A percentile compares a stretch with the other conserved stretches of the same genome.
These are phyloP conservation scores for Eospalax fontanierii DNA, from an alignment of 2,797 vertebrate species.

Conservation along the genomic window DNA sequence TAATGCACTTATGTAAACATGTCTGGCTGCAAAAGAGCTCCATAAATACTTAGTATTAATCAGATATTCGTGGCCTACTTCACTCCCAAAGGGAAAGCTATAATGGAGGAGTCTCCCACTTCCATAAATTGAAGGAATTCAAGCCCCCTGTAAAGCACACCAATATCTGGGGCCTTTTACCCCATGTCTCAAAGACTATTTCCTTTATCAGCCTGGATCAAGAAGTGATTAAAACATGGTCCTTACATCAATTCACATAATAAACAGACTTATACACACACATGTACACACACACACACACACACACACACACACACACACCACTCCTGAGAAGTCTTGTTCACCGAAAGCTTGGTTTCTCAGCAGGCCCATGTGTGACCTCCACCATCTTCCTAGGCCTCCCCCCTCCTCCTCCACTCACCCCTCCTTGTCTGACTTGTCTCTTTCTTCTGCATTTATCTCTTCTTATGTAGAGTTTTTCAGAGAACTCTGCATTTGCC, in stretches of 20 bases:
- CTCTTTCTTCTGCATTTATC: neutral
- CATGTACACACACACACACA: neutral
- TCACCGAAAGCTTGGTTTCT: neutral
- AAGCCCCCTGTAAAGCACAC: neutral
- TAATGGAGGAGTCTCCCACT: neutral
- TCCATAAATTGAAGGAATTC: neutral
- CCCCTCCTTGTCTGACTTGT: neutral
- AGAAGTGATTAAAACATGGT: neutral
- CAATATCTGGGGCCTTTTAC: neutral
- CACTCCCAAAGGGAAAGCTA: neutral
- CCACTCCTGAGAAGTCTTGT: accelerated
- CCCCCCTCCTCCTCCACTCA: neutral
- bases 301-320: neutral
- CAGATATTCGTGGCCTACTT: neutral
- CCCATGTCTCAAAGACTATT: neutral
- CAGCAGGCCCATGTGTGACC: neutral
- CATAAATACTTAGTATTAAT: neutral
- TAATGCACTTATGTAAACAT: neutral
- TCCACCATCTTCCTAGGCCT: neutral
- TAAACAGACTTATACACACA: neutral
- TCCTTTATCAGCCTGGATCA: neutral
- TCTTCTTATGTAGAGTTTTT: neutral
- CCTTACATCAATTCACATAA: neutral
- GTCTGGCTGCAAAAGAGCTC: neutral
- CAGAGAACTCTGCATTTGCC: neutral